These are phyloP conservation scores for Dryas iulia DNA, from an alignment of 1,140 invertebrate genomes.

Conservation along the genomic window DNA sequence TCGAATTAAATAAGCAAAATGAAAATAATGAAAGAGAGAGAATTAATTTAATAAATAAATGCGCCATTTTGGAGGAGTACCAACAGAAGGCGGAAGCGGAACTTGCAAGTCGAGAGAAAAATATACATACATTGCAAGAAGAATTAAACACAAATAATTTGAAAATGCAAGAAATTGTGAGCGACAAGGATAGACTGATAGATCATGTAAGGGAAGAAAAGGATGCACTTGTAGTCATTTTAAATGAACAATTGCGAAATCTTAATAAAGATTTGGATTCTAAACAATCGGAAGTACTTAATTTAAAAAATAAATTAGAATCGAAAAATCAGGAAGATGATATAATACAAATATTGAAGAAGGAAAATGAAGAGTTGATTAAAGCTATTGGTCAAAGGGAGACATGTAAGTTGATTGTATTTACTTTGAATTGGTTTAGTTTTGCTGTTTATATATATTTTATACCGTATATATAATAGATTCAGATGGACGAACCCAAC, in stretches of 20 bases:
- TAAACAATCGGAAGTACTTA: slow-evolving; percentile 30
- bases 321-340: slow-evolving; percentile 34
- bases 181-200: slow-evolving; percentile 39
- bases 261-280: slow-evolving; percentile 33
- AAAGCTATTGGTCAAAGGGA: slow-evolving; percentile 44
- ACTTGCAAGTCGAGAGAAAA: slow-evolving; percentile 43
- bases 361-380: slow-evolving; percentile 49
- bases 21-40: slow-evolving; percentile 39
- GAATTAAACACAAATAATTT: slow-evolving; percentile 34
- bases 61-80: slow-evolving; percentile 43
- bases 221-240: slow-evolving; percentile 38
- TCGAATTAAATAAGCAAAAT: slow-evolving; percentile 7
- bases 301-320: slow-evolving; percentile 39
- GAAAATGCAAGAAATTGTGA: slow-evolving; percentile 30
- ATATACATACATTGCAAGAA: slow-evolving; percentile 39
- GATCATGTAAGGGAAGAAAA: slow-evolving; percentile 41
- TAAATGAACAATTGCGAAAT: slow-evolving; percentile 42
- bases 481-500: no score
- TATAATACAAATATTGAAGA: slow-evolving; percentile 39
- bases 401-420: slow-evolving; percentile 44
- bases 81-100: slow-evolving; percentile 43
- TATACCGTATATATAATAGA: no score
- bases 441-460: no score
- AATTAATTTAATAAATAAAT: slow-evolving; percentile 43
- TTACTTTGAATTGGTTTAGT: no score